Evolutionary conservation across 2,797 vertebrate genomes (phyloP).

Genomic region (Cossypha polioptera): DNA sequence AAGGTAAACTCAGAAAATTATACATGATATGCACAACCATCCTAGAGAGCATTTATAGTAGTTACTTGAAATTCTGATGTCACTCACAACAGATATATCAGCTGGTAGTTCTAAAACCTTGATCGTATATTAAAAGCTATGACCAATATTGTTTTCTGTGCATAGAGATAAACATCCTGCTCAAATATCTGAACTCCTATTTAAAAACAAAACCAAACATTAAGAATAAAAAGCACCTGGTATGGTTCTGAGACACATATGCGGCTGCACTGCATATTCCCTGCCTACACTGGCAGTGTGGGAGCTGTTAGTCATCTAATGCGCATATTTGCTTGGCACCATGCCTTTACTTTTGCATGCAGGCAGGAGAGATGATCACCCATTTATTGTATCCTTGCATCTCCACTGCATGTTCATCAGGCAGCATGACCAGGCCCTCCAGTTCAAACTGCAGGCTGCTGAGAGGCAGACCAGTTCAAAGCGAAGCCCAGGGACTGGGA

Average conservation of each 20-base stretch:
- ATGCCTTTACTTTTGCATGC: constrained; percentile 38
- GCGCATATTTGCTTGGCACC: constrained; percentile 70
- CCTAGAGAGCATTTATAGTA: neutral
- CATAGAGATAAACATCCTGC: constrained; percentile 59
- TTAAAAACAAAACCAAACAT: constrained; percentile 62
- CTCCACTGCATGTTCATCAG: neutral
- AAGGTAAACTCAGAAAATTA: neutral
- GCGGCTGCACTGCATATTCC: constrained; percentile 64
- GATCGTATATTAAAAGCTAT: neutral
- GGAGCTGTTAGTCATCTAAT: constrained; percentile 76
- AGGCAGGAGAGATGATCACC: constrained; percentile 32
- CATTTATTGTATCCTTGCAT: constrained; percentile 32
- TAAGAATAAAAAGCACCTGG: constrained; percentile 57
- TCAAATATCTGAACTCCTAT: constrained; percentile 33
- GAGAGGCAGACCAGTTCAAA: neutral
- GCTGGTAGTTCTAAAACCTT: neutral
- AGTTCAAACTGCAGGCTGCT: neutral
- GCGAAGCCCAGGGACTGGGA: neutral
- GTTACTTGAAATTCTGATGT: constrained; percentile 31
- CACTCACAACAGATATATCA: neutral
- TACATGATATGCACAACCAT: neutral
- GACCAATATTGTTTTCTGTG: constrained; percentile 55
- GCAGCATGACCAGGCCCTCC: neutral
- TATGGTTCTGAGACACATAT: constrained; percentile 55
- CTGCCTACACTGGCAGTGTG: constrained; percentile 74